phyloP scores from a whole-genome alignment of 2,113 vertebrate genomes.

The Limanda limanda region DNA sequence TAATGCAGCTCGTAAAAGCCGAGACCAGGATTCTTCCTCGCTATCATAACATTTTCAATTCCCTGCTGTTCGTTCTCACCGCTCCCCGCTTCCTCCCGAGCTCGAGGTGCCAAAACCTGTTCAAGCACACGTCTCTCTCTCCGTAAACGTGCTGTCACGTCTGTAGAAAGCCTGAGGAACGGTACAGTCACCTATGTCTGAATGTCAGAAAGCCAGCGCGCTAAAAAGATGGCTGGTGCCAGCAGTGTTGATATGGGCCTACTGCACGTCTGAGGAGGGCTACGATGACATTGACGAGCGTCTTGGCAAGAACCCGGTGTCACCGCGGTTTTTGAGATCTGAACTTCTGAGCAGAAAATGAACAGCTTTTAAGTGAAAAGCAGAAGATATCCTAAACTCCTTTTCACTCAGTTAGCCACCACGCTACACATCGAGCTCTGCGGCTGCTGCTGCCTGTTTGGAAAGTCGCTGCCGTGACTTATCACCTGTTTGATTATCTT shows the following conservation, averaged over 20 bases:
- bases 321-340: slow-evolving; percentile 1
- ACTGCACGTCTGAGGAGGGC: not conserved
- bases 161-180: slow-evolving; percentile 4
- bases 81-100: not conserved
- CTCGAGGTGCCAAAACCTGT: not conserved
- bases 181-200: not conserved
- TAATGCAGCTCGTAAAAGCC: not conserved
- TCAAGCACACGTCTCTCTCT: not conserved
- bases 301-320: slow-evolving; percentile 8
- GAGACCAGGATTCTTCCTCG: not conserved
- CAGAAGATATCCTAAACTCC: slow-evolving; percentile 29
- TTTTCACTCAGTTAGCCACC: slow-evolving; percentile 48
- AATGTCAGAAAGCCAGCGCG: not conserved
- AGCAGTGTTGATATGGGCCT: not conserved
- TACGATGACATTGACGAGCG: not conserved
- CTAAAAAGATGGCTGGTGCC: not conserved
- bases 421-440: slow-evolving; percentile 20
- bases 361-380: slow-evolving; percentile 34
- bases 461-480: slow-evolving; percentile 34
- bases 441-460: slow-evolving; percentile 6
- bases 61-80: slow-evolving; percentile 2
- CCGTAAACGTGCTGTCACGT: not conserved
- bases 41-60: slow-evolving; percentile 12
- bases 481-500: slow-evolving; percentile 34
- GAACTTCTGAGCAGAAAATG: slow-evolving; percentile 29